These are phyloP conservation scores for Lissonota sp. DNA, from an alignment of 2,888 invertebrate genomes.

Conservation along the genomic window DNA sequence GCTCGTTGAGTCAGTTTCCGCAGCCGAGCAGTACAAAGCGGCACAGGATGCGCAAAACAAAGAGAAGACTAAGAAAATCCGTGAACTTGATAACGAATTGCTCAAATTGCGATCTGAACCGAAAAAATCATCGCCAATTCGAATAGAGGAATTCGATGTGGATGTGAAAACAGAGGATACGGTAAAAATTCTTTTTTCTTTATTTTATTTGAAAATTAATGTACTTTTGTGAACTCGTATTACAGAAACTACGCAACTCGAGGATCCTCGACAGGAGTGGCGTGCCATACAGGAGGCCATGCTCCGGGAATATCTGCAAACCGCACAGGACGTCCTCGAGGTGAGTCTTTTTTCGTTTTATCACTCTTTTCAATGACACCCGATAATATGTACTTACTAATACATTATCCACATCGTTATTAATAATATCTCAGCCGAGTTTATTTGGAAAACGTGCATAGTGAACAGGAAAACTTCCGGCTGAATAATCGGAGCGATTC, in stretches of 20 bases:
- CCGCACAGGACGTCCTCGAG: slow-evolving; percentile 97
- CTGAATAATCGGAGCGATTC: slow-evolving; percentile 2
- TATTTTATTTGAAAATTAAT: background rate
- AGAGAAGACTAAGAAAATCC: no score
- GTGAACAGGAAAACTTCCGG: background rate
- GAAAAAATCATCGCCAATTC: no score
- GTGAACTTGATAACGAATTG: no score
- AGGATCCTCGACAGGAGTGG: slow-evolving; percentile 99
- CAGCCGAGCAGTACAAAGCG: no score
- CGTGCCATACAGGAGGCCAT: slow-evolving; percentile 97
- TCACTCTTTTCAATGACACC: background rate
- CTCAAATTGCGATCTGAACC: no score
- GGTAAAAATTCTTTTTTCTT: no score
- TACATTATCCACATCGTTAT: background rate
- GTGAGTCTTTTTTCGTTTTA: slow-evolving; percentile 84
- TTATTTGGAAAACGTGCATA: no score
- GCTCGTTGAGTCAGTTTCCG: no score
- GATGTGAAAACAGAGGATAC: no score
- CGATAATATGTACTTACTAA: background rate
- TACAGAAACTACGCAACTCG: slow-evolving; percentile 97
- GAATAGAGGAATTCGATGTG: no score
- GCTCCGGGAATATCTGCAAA: slow-evolving; percentile 97
- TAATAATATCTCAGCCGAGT: background rate
- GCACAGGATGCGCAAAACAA: no score
- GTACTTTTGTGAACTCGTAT: slow-evolving; percentile 55